Evolutionary conservation across 2,888 invertebrate genomes (phyloP), one percentile per base, ranked within the genome.

Genomic region (Alviniconcha strummeri): DNA sequence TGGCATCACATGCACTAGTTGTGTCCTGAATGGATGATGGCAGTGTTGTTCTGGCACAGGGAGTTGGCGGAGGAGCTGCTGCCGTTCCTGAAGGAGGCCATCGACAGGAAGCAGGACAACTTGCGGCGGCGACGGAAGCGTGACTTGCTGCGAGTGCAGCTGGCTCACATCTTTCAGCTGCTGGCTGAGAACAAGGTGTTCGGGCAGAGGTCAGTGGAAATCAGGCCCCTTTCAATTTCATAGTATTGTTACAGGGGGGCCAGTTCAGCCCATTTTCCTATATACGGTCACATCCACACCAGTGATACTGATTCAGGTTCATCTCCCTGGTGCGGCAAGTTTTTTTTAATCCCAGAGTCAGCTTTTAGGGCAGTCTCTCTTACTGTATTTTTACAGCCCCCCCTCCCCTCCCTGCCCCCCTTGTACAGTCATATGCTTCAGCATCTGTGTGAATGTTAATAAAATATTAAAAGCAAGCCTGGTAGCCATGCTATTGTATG

Each of bases 31-130:
- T 36, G 36, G 36, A 36, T 36, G 36, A 36, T 36, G 36, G 36
- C 36, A 36, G 36, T 36, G 36, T 36, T 36, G 36, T 13, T 13
- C 8, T 60, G 60, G 8, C 60, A 54, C 92, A 98, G 98, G 93
- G 98, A 99, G 94, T 95, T 99, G 85, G 97, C 99, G 96, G 99
- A 99, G 91, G 99, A 99, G 94, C 94, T 99, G 83, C 96, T 97
- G 9, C 96, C 97, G 0, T 96, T 97, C 88, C 96, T 99, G 84
- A 96, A 98, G 36, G 99, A 99, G 94, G 98, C 99, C 0, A 97
- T 98, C 52, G 99, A 99, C 93, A 96, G 98, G 79, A 99, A 99
- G 93, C 98, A 99, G 94, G 99, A 99, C 93, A 99, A 99, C 93
- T 97, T 99, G 95, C 95, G 99, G 83, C 95, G 99, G 72, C 95